Conservation (phyloP, 2,797 vertebrate species). For the Poecile montanus region DNA sequence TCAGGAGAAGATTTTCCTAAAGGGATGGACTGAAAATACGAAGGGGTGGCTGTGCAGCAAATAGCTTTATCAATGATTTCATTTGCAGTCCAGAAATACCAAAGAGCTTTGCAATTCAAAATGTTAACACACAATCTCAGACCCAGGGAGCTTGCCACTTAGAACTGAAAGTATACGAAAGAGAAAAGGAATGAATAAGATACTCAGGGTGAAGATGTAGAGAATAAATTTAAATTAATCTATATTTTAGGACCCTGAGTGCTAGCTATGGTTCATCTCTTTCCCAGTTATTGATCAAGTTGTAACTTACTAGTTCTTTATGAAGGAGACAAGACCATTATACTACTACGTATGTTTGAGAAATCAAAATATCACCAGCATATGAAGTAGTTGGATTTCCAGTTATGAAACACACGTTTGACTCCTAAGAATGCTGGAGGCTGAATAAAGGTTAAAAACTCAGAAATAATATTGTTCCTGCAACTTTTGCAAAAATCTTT, state of each 20-base stretch:
- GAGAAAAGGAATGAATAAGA: not conserved
- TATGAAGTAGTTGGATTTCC: conserved; percentile 23
- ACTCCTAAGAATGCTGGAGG: conserved; percentile 55
- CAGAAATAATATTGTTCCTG: conserved; percentile 73
- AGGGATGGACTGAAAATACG: not conserved
- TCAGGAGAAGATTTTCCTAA: not conserved
- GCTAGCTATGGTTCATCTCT: not conserved
- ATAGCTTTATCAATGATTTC: not conserved
- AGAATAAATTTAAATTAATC: conserved; percentile 19
- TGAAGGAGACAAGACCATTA: not conserved
- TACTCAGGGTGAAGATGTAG: not conserved
- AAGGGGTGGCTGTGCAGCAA: not conserved
- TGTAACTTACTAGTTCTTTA: not conserved
- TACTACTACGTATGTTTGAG: not conserved
- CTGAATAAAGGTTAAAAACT: conserved; percentile 75
- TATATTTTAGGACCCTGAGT: not conserved
- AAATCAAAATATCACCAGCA: conserved; percentile 54
- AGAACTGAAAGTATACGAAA: not conserved
- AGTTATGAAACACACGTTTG: conserved; percentile 49
- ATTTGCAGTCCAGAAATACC: not conserved
- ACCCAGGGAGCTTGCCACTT: not conserved
- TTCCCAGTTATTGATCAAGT: conserved; percentile 9
- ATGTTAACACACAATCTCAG: not conserved
- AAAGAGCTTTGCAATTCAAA: not conserved
- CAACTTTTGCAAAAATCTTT: conserved; percentile 73